phyloP scores from a whole-genome alignment of 2,888 invertebrate species.

The Coenonympha arcania region DNA sequence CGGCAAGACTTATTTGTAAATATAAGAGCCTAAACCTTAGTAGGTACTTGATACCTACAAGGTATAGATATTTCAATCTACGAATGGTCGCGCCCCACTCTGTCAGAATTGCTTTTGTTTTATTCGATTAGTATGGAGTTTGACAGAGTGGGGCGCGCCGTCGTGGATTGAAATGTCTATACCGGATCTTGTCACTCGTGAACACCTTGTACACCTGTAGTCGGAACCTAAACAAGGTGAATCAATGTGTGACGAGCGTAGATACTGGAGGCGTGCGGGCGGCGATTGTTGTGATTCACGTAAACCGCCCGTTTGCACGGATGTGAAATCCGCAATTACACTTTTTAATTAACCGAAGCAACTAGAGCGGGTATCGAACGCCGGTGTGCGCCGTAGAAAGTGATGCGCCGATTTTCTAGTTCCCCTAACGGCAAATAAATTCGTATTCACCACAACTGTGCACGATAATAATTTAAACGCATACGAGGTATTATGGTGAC shows the following conservation, averaged over 20 bases:
- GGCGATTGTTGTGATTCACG: constrained; percentile 62
- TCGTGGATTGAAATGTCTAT: no score
- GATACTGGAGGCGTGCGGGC: constrained; percentile 20
- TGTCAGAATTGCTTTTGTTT: no score
- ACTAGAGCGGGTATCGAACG: constrained; percentile 65
- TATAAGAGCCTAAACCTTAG: no score
- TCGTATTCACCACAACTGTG: constrained; percentile 18
- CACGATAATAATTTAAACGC: constrained; percentile 18
- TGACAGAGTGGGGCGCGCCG: no score
- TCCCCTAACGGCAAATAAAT: constrained; percentile 31
- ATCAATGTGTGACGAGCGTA: constrained; percentile 50
- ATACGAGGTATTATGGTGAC: no score
- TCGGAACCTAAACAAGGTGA: constrained; percentile 37
- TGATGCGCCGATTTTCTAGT: constrained; percentile 47
- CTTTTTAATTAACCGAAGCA: constrained; percentile 69
- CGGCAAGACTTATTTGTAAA: no score
- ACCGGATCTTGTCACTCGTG: no score
- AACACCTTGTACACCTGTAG: not conserved
- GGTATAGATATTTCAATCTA: no score
- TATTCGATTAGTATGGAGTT: no score
- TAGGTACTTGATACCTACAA: no score
- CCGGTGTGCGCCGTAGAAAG: constrained; percentile 64
- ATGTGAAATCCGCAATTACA: constrained; percentile 73
- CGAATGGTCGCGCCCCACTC: no score
- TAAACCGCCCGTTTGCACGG: constrained; percentile 66